Evolutionary conservation across 2,888 invertebrate genomes (phyloP).

Genomic region (Acanthosepion pharaonis): DNA sequence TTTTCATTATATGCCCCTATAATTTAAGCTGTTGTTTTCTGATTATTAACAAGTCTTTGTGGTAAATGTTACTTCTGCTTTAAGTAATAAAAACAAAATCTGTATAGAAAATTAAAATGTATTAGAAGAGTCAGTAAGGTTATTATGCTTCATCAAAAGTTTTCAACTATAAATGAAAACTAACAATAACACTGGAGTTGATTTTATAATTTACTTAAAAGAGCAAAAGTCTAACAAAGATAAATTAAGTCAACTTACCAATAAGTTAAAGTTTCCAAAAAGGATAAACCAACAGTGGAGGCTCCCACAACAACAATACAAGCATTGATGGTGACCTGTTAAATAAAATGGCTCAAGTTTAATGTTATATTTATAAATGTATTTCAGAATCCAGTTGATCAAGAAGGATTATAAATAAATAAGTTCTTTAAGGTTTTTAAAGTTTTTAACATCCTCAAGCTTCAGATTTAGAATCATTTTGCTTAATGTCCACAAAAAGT

Average conservation of each 20-base stretch:
- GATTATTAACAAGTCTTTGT: too few species aligned
- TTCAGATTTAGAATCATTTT: too few species aligned
- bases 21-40: too few species aligned
- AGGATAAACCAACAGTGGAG: constrained; percentile 72
- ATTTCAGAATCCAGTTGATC: too few species aligned
- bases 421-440: background rate
- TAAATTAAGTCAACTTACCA: constrained; percentile 62
- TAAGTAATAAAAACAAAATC: background rate
- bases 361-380: too few species aligned
- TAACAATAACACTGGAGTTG: background rate
- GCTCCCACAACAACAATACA: constrained; percentile 75
- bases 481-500: too few species aligned
- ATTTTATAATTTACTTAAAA: background rate
- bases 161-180: too few species aligned
- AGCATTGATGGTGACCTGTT: constrained; percentile 73
- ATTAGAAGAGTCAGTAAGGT: background rate
- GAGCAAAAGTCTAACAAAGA: background rate
- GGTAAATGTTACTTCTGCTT: background rate
- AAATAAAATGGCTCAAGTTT: background rate
- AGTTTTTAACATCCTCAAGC: background rate
- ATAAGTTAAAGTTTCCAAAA: constrained; percentile 73
- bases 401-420: too few species aligned
- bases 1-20: too few species aligned
- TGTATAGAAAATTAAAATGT: background rate
- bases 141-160: background rate